A percentile compares a stretch with the other conserved stretches of the same genome.
Evolutionary conservation across 2,113 vertebrate species (phyloP).

Genomic region (Chaetops frenatus): DNA sequence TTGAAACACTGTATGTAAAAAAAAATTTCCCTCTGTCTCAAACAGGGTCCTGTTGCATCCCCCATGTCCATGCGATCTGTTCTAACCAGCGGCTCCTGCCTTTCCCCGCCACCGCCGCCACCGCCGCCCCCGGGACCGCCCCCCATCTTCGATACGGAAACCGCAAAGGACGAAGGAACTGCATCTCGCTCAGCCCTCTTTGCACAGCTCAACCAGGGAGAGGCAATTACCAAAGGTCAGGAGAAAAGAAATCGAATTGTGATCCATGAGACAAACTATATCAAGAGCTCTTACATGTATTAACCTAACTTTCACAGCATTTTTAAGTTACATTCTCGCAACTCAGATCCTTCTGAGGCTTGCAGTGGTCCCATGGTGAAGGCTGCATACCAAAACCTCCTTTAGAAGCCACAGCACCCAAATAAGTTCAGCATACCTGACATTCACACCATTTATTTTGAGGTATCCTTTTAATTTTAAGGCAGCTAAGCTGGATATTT

Average conservation of each 20-base stretch:
- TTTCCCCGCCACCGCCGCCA: slow-evolving; percentile 40
- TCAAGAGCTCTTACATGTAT: not conserved
- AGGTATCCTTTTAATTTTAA: not conserved
- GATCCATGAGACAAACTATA: not conserved
- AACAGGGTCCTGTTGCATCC: slow-evolving; percentile 85
- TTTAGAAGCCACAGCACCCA: not conserved
- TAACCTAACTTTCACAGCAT: not conserved
- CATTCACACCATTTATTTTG: not conserved
- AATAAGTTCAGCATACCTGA: not conserved
- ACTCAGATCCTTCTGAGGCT: not conserved
- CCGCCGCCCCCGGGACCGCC: slow-evolving; percentile 82
- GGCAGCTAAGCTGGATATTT: not conserved
- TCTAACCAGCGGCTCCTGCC: slow-evolving; percentile 58
- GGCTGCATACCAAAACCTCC: not conserved
- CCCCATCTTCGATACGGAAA: slow-evolving; percentile 69
- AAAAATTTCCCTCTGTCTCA: not conserved
- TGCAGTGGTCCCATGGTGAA: not conserved
- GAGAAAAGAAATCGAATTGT: not conserved
- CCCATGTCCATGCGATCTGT: slow-evolving; percentile 53
- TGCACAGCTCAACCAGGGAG: slow-evolving; percentile 92
- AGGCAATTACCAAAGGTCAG: slow-evolving; percentile 89
- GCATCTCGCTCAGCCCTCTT: slow-evolving; percentile 85
- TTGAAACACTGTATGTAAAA: not conserved
- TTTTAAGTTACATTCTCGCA: not conserved
- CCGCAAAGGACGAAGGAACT: slow-evolving; percentile 54